These are phyloP conservation scores for Aradophagus sp. DNA, from an alignment of 1,140 invertebrate species.

Conservation along the genomic window DNA sequence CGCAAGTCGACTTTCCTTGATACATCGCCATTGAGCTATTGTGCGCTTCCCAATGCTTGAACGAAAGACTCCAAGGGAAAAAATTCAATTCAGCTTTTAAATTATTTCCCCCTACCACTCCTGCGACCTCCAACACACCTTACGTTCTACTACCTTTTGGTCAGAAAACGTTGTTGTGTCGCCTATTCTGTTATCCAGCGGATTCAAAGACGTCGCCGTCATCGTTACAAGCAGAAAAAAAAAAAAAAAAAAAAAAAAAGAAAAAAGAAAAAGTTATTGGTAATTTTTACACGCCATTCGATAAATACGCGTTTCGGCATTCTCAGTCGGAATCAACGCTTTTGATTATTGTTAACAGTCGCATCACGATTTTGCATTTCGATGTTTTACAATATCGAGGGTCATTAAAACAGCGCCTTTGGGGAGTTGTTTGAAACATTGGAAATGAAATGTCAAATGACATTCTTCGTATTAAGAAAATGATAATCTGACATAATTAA, in stretches of 20 bases:
- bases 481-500: too few relatives aligned
- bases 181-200: slow-evolving; percentile 54
- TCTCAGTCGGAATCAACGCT: too few relatives aligned
- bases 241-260: too few relatives aligned
- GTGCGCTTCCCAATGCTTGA: slow-evolving; percentile 74
- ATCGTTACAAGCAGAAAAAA: slow-evolving; percentile 59
- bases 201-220: slow-evolving; percentile 54
- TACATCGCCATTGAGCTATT: slow-evolving; percentile 76
- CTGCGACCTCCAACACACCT: slow-evolving; percentile 50
- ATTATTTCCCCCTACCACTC: slow-evolving; percentile 70
- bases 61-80: slow-evolving; percentile 74
- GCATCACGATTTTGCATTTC: too few relatives aligned
- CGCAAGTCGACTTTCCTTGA: slow-evolving; percentile 76
- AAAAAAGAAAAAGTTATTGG: slow-evolving; percentile 56
- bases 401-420: too few relatives aligned
- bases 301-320: slow-evolving; percentile 2
- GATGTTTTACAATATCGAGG: too few relatives aligned
- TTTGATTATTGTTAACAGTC: not conserved
- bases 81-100: slow-evolving; percentile 77
- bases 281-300: slow-evolving; percentile 41
- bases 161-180: slow-evolving; percentile 58
- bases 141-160: slow-evolving; percentile 56
- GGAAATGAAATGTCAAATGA: too few relatives aligned
- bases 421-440: too few relatives aligned
- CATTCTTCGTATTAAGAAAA: too few relatives aligned